Evolutionary conservation across 2,797 vertebrate species (phyloP).

Genomic region (Dipus sagitta): DNA sequence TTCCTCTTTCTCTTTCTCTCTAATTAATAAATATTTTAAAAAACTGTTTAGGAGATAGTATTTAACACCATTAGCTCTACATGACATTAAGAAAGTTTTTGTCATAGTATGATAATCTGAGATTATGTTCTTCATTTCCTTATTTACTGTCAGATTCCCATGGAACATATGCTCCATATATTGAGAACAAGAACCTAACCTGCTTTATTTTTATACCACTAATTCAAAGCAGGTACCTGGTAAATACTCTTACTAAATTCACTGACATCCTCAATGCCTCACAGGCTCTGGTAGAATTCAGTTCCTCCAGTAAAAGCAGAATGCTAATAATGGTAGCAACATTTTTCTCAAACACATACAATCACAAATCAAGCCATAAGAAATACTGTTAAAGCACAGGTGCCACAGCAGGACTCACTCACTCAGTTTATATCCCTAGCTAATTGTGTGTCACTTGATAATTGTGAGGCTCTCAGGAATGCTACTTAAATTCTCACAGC

Average conservation of each 20-base stretch:
- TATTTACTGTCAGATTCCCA: neutral
- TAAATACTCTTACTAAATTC: neutral
- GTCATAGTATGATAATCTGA: neutral
- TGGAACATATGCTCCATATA: neutral
- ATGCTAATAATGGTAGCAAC: neutral
- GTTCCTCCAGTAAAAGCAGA: neutral
- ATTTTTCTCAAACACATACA: neutral
- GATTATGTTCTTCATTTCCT: neutral
- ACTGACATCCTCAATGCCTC: neutral
- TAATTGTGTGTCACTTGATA: neutral
- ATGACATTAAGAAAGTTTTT: neutral
- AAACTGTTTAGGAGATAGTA: neutral
- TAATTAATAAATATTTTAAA: too few species aligned
- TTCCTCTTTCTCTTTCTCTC: too few species aligned
- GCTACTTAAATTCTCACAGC: neutral
- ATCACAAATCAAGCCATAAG: neutral
- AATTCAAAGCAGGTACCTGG: neutral
- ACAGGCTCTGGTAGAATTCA: neutral
- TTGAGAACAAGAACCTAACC: neutral
- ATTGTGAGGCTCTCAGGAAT: neutral
- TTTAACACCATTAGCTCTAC: conserved; percentile 1
- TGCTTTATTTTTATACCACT: neutral
- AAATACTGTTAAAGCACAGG: neutral
- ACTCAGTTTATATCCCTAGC: neutral
- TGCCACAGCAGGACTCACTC: neutral